A percentile compares a stretch with the other conserved stretches of the same genome.
Evolutionary conservation across 1,140 invertebrate species (phyloP).

Genomic region (Anastrepha obliqua): DNA sequence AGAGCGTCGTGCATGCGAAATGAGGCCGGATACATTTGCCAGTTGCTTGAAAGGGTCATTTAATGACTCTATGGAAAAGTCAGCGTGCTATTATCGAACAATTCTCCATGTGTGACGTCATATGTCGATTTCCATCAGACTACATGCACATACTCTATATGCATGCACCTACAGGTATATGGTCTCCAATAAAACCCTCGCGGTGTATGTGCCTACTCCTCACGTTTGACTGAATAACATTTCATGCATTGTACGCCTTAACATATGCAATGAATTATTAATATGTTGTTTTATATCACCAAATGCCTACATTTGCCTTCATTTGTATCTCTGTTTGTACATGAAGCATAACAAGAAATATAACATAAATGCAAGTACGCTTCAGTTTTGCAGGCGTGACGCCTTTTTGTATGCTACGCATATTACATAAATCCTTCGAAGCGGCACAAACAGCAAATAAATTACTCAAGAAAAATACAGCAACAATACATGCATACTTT

Average conservation of each 20-base stretch:
- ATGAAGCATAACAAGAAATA: no score
- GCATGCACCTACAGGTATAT: neutral
- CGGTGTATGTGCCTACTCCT: neutral
- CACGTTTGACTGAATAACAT: neutral
- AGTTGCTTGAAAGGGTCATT: no score
- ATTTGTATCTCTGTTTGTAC: no score
- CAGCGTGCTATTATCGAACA: no score
- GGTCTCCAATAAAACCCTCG: neutral
- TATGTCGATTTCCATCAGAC: no score
- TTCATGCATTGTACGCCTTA: neutral
- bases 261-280: slow-evolving; percentile 34
- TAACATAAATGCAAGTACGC: neutral
- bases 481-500: no score
- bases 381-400: neutral
- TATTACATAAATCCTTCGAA: neutral
- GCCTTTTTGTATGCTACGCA: neutral
- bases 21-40: no score
- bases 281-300: neutral
- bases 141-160: neutral
- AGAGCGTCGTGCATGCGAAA: no score
- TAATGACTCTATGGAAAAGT: no score
- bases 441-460: neutral
- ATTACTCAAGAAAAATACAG: neutral
- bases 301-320: neutral
- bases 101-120: no score